A percentile compares a stretch with the other conserved stretches of the same genome.
phyloP scores from a whole-genome alignment of 2,113 vertebrate species.

The Sarotherodon lohbergeri region DNA sequence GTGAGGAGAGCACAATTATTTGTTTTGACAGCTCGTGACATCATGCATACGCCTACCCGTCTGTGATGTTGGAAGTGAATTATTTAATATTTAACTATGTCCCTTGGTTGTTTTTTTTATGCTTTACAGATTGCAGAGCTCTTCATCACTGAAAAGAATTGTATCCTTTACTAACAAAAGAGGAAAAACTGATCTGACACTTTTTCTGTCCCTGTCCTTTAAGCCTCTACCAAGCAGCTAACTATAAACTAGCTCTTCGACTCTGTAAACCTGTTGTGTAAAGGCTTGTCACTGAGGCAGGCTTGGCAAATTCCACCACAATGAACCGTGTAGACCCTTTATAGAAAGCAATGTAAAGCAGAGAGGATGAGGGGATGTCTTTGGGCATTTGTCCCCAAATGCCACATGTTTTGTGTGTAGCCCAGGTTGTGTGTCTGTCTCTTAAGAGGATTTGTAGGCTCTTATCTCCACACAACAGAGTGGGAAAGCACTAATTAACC shows the following conservation, averaged over 20 bases:
- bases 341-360: conserved; percentile 14
- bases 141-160: conserved; percentile 77
- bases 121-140: conserved; percentile 74
- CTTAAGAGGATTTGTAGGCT: conserved; percentile 69
- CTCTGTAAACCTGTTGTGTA: background rate
- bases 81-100: background rate
- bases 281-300: background rate
- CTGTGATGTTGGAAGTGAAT: background rate
- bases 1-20: background rate
- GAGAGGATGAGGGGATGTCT: conserved; percentile 20
- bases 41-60: background rate
- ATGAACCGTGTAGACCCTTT: conserved; percentile 1
- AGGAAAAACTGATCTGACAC: background rate
- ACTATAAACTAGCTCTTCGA: background rate
- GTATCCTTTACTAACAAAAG: conserved; percentile 68
- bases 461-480: conserved; percentile 67
- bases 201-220: background rate
- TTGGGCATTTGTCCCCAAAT: conserved; percentile 44
- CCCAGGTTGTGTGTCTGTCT: conserved; percentile 34
- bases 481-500: conserved; percentile 66
- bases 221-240: background rate
- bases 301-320: conserved; percentile 27
- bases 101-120: conserved; percentile 16
- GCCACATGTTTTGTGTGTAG: conserved; percentile 33
- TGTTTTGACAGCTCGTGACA: conserved; percentile 17